Conservation (phyloP, 2,888 invertebrate genomes). For the Pseudococcus longispinus region DNA sequence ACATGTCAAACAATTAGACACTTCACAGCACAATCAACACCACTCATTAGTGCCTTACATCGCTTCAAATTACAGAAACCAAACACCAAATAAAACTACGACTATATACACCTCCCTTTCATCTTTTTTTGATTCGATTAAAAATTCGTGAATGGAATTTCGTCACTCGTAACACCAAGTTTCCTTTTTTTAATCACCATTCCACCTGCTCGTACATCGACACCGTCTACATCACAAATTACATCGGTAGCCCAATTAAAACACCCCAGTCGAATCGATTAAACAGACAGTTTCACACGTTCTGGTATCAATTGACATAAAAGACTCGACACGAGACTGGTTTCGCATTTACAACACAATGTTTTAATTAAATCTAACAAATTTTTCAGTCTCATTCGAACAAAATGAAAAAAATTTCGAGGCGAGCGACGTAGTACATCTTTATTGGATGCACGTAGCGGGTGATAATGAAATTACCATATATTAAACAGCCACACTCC, state of each 20-base stretch:
- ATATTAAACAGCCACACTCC: constrained; percentile 5
- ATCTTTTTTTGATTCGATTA: neutral
- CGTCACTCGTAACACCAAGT: neutral
- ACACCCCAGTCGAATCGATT: constrained; percentile 1
- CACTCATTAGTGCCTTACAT: neutral
- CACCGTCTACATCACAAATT: neutral
- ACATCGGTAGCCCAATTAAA: constrained; percentile 3
- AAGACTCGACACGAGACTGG: neutral
- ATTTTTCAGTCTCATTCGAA: neutral
- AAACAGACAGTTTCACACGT: constrained; percentile 31
- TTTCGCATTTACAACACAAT: neutral
- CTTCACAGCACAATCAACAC: neutral
- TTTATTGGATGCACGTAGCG: constrained; percentile 33
- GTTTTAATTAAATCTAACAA: constrained; percentile 20
- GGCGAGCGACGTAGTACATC: neutral
- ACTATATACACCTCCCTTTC: neutral
- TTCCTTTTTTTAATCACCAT: neutral
- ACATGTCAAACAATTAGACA: neutral
- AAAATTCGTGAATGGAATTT: neutral
- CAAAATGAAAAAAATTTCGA: neutral
- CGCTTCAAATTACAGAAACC: neutral
- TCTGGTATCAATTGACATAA: neutral
- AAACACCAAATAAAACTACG: neutral
- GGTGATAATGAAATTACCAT: constrained; percentile 45
- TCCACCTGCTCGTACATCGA: neutral